Percentiles rank a stretch among this genome's conserved stretches.
These are phyloP conservation scores for Tolmerus cingulatus DNA, from an alignment of 2,888 invertebrate species.

Conservation along the genomic window DNA sequence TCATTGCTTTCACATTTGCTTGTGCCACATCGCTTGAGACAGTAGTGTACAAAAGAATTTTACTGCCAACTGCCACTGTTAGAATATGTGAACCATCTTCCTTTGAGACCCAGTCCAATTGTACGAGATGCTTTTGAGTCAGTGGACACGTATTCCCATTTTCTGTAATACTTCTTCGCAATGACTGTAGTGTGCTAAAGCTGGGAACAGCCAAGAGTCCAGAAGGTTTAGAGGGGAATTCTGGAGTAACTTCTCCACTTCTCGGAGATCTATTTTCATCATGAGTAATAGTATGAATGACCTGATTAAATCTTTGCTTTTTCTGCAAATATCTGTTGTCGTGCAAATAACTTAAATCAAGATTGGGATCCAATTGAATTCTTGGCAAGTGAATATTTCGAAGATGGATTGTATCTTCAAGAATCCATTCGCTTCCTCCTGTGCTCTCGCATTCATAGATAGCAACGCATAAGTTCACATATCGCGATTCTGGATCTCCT, in stretches of 20 bases:
- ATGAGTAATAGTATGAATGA: constrained; percentile 81
- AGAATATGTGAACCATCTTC: constrained; percentile 98
- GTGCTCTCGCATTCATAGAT: constrained; percentile 99
- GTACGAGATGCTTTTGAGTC: constrained; percentile 92
- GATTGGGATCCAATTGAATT: constrained; percentile 81
- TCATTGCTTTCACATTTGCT: constrained; percentile 91
- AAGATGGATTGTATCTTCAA: constrained; percentile 94
- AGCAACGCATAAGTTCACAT: constrained; percentile 90
- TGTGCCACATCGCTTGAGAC: constrained; percentile 95
- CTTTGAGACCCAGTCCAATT: constrained; percentile 98
- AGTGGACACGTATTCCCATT: constrained; percentile 90
- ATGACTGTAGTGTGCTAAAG: constrained; percentile 86
- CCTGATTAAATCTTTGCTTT: constrained; percentile 82
- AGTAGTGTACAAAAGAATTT: constrained; percentile 90
- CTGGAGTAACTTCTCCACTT: constrained; percentile 64
- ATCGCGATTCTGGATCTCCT: constrained; percentile 79
- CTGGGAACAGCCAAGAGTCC: constrained; percentile 84
- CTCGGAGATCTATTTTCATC: constrained; percentile 74
- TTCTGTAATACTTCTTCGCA: constrained; percentile 87
- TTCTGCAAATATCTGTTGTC: constrained; percentile 82
- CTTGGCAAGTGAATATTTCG: constrained; percentile 89
- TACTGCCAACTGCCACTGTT: constrained; percentile 94
- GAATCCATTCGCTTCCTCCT: constrained; percentile 92
- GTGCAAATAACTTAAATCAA: constrained; percentile 83
- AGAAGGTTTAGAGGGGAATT: constrained; percentile 56